Evolutionary conservation across 2,888 invertebrate species (phyloP).

Genomic region (Diarsia brunnea): DNA sequence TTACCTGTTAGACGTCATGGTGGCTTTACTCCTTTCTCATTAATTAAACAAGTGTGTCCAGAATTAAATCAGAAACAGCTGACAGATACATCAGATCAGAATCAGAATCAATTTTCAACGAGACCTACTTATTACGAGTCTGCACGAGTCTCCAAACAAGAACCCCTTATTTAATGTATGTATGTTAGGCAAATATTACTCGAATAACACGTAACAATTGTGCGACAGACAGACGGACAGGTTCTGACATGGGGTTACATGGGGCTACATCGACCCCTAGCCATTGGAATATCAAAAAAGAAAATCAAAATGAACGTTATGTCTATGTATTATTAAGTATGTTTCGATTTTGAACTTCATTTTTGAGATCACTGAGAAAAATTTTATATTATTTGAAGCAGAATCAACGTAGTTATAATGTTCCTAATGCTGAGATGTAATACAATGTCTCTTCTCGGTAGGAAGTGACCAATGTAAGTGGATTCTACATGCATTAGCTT

Average conservation of each 20-base stretch:
- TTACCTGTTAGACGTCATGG: too few species aligned
- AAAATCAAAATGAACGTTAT: slow-evolving; percentile 3
- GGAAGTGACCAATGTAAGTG: background rate
- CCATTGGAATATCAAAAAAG: background rate
- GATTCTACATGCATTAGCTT: background rate
- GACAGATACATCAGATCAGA: too few species aligned
- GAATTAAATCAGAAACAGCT: background rate
- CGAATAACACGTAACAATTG: slow-evolving; percentile 16
- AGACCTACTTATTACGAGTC: background rate
- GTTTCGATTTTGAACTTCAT: background rate
- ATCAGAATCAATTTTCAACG: too few species aligned
- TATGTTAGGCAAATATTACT: slow-evolving; percentile 17
- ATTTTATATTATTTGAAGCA: background rate
- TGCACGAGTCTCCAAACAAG: slow-evolving; percentile 5
- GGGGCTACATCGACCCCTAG: slow-evolving; percentile 6
- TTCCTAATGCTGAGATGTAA: background rate
- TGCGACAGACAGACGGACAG: slow-evolving; percentile 47
- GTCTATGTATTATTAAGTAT: background rate
- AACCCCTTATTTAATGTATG: slow-evolving; percentile 13
- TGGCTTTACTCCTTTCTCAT: too few species aligned
- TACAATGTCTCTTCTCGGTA: background rate
- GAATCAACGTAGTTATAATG: background rate
- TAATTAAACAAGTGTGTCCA: slow-evolving; percentile 1
- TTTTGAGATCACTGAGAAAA: background rate
- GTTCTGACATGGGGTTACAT: slow-evolving; percentile 41